Base-by-base conservation (phyloP, 2,888 invertebrate species). In the Dichetophora obliterata region DNA sequence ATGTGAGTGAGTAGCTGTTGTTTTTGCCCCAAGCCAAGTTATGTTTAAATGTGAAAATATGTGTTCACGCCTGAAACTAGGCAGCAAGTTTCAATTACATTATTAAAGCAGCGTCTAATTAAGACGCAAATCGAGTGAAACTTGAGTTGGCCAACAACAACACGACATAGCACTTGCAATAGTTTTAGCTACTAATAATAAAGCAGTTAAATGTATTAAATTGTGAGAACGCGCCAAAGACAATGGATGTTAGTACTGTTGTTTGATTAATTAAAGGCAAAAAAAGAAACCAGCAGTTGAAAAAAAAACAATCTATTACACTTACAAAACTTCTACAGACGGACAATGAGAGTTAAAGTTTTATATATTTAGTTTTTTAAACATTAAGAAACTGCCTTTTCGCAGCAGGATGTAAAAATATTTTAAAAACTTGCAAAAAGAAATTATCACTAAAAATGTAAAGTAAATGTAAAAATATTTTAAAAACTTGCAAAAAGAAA, bases 201-300 rank as follows among this genome's bases (percentile, higher is more conserved):
- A 85, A 83, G 85, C 83, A 83, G 82, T 85, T 85, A 85, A 85
- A 85, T 85, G 83, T 83, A 85, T 85, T 84, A 84, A 85, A 85
- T 85, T 85, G 85, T 85, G 85, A 82, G 85, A 85, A 85, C 79
- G 34, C 27, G 14, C 34, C 19, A 11, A 16, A 61, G 69, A 75
- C 68, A 76, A 72, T 75, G 75, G 50, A 65, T 27, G 27, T 5
- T 14, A 59, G 27, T 16, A 57, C 71, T 75, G 70, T 75, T 66
- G 72, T 75, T 73, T 72, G 72, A 71, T 70, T 73, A 74, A 74
- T 72, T 79, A 77, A 79, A 78, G n/a, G n/a, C n/a, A n/a, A n/a
- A n/a, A n/a, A n/a, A n/a, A n/a, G n/a, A n/a, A n/a, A n/a, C n/a
- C n/a, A n/a, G n/a, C n/a, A n/a, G 75, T 31, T 4, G 63, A 68